Base-by-base conservation (phyloP, 1,140 invertebrate species). In the Dendrolimus punctatus region DNA sequence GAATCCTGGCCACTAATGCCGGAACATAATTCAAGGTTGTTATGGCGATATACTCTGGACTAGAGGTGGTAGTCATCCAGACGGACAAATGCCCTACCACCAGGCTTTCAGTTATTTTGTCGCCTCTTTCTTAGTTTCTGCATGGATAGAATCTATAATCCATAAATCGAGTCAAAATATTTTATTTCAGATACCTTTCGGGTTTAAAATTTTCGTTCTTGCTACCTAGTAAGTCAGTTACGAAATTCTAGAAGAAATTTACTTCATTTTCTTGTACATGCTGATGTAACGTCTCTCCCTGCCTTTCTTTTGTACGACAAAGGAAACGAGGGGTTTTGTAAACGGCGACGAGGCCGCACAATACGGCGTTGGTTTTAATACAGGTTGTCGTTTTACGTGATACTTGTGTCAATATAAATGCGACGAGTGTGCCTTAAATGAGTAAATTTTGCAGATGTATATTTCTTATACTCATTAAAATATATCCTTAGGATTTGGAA, bases 341-440 rank as follows among this genome's bases (percentile, higher is more conserved):
- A 75, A 60, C 53, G 60, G 52, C 51, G 54, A 49, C 49, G 60
- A 57, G 57, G 50, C 53, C 55, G 40, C 57, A 55, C 54, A 55
- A 65, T 58, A 53, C 50, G 60, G 52, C 54, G 23, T 23, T 58
- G 56, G 59, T 68, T 74, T 75, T 73, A 73, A 76, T 75, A 64
- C 64, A 53, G 58, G 49, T 53, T 62, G 61, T 49, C 63, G 66
- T 58, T 60, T 51, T 69, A 78, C 67, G 71, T 73, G 75, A 73
- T 58, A 56, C 64, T 67, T 71, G 59, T 71, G 64, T 71, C 72
- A 75, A 73, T 67, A 73, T 71, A 60, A 76, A 68, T 66, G 68
- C 54, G 59, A 66, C 23, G 23, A 60, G 55, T 51, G 55, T 47
- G 44, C 44, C 43, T 10, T 5, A 23, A 23, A 53, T 23, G 40